A percentile compares a stretch with the other conserved stretches of the same genome.
Conservation (phyloP, 2,888 invertebrate genomes). For the Phlogophora meticulosa region DNA sequence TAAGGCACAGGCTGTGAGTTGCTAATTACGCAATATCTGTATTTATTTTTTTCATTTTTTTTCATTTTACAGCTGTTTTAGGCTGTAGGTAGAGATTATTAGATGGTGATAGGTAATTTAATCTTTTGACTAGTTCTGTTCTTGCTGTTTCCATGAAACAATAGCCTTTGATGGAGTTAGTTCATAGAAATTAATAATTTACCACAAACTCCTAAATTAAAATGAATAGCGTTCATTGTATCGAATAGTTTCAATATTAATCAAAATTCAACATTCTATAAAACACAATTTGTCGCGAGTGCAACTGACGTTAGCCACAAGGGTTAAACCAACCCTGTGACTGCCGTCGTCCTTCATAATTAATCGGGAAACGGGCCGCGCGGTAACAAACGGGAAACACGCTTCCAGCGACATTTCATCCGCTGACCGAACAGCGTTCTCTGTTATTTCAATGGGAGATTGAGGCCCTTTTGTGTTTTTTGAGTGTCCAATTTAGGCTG, state of each 20-base stretch:
- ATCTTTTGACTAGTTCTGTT: no score
- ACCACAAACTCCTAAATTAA: conserved; percentile 13
- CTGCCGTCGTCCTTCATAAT: conserved; percentile 73
- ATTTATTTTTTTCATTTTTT: background rate
- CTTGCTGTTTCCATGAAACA: no score
- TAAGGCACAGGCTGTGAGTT: background rate
- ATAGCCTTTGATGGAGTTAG: background rate
- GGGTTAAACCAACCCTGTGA: conserved; percentile 69
- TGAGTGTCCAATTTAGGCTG: conserved; percentile 64
- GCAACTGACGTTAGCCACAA: conserved; percentile 71
- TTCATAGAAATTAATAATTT: conserved; percentile 8
- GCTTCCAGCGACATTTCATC: conserved; percentile 63
- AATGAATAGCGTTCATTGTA: conserved; percentile 38
- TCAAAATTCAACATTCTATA: conserved; percentile 63
- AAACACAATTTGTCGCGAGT: conserved; percentile 66
- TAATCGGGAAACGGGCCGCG: conserved; percentile 72
- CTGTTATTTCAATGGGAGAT: conserved; percentile 69
- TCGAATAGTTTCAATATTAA: conserved; percentile 62
- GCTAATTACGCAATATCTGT: background rate
- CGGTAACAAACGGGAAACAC: conserved; percentile 68
- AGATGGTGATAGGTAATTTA: background rate
- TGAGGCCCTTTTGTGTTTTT: conserved; percentile 69
- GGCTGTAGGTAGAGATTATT: no score
- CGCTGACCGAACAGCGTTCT: conserved; percentile 67
- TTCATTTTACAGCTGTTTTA: background rate